Evolutionary conservation across 2,888 invertebrate genomes (phyloP).

Genomic region (Andrena flavipes): DNA sequence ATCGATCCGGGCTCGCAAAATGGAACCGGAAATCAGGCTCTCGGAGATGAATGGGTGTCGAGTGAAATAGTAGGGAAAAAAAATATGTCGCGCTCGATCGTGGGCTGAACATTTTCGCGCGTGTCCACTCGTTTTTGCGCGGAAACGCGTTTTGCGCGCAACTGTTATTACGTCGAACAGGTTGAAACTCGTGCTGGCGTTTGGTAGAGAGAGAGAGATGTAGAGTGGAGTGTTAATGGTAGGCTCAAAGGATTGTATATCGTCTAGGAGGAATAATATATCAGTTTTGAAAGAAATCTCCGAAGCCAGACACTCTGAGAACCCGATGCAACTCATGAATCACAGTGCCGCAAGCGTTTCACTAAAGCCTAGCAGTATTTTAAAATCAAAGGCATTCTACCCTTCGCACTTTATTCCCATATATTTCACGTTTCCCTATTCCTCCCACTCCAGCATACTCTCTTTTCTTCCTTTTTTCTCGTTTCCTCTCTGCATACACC

Average conservation of each 20-base stretch:
- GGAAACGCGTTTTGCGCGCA: neutral
- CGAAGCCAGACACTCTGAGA: neutral
- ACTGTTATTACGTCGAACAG: neutral
- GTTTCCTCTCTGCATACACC: neutral
- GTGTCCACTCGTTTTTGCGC: neutral
- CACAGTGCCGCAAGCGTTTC: conserved; percentile 10
- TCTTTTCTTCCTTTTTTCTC: too few relatives aligned
- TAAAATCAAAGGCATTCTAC: conserved; percentile 15
- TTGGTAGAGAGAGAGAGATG: neutral
- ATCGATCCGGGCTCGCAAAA: conserved; percentile 35
- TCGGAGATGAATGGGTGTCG: conserved; percentile 14
- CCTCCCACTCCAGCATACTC: neutral
- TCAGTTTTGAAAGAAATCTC: neutral
- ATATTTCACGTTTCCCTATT: neutral
- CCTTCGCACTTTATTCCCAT: neutral
- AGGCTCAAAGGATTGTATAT: neutral
- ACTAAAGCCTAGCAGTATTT: conserved; percentile 24
- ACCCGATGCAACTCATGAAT: conserved; percentile 15
- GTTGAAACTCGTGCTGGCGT: neutral
- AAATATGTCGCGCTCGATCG: neutral
- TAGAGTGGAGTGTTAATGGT: neutral
- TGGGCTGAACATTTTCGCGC: neutral
- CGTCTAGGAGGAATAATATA: neutral
- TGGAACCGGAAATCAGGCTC: conserved; percentile 39
- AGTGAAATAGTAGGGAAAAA: neutral